phyloP scores from a whole-genome alignment of 2,113 vertebrate genomes.

The Genyomyrus donnyi region DNA sequence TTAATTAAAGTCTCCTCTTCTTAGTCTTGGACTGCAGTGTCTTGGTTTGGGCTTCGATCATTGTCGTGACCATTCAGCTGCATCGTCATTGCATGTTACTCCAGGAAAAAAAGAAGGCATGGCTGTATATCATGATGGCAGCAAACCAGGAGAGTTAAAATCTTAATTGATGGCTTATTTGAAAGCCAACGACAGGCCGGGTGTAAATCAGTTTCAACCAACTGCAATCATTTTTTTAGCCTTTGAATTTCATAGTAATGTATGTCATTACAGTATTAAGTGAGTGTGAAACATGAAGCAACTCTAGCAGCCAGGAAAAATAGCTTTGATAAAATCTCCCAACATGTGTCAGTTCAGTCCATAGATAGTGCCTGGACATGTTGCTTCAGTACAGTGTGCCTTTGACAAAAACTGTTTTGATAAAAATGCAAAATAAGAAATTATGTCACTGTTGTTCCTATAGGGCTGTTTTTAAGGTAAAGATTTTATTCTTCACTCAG shows the following conservation, averaged over 20 bases:
- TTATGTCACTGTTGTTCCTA: background rate
- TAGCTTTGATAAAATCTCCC: background rate
- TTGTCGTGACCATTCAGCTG: background rate
- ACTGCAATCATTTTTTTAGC: background rate
- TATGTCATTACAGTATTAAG: background rate
- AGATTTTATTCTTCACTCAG: background rate
- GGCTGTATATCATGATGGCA: background rate
- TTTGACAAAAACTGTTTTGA: background rate
- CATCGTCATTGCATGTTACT: background rate
- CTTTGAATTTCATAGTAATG: background rate
- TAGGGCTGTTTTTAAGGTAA: background rate
- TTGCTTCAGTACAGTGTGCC: background rate
- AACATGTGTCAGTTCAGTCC: background rate
- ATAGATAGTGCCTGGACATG: background rate
- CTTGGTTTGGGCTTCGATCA: background rate
- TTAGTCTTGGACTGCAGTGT: background rate
- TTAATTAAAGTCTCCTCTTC: background rate
- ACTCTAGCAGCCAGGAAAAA: background rate
- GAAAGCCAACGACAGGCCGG: background rate
- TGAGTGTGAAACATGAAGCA: background rate
- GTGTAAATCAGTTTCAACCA: background rate
- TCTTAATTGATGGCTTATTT: background rate
- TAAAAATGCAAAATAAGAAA: background rate
- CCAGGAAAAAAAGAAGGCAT: background rate
- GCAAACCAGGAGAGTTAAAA: background rate